These are phyloP conservation scores for Larimichthys crocea DNA, from an alignment of 2,113 vertebrate genomes.

Conservation along the genomic window DNA sequence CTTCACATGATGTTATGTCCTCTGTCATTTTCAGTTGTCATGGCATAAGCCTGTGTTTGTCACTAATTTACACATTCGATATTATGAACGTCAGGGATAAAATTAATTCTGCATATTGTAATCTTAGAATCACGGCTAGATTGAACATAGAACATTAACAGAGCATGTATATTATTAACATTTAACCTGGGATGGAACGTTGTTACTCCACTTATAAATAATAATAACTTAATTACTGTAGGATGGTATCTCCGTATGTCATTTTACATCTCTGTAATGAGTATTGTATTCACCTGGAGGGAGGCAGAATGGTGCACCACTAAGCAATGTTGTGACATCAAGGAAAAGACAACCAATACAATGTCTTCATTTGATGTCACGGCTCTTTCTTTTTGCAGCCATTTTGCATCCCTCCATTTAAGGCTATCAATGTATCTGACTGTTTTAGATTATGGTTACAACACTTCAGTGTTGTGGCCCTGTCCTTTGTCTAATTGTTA, in stretches of 20 bases:
- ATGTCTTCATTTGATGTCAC: background rate
- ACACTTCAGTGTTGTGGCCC: conserved; percentile 29
- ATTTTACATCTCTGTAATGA: conserved; percentile 19
- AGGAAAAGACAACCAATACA: conserved; percentile 2
- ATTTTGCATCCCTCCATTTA: conserved; percentile 50
- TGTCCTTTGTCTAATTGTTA: conserved; percentile 57
- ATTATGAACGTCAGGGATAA: background rate
- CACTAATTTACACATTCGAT: background rate
- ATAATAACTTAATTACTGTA: background rate
- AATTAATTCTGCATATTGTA: background rate
- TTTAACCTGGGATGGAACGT: conserved; percentile 10
- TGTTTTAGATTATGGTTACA: conserved; percentile 46
- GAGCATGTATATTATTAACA: background rate
- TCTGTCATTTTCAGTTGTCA: conserved; percentile 53
- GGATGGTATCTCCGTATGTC: background rate
- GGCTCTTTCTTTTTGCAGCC: background rate
- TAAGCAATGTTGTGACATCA: conserved; percentile 15
- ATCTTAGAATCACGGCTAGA: conserved; percentile 18
- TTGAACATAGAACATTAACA: background rate
- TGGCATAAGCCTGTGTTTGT: conserved; percentile 23
- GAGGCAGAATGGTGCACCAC: conserved; percentile 46
- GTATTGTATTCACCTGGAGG: conserved; percentile 19
- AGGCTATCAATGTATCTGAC: conserved; percentile 7
- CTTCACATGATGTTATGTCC: conserved; percentile 42
- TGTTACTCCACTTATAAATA: background rate